Base-by-base conservation (phyloP, 2,113 vertebrate genomes). In the Neotragus pygmaeus region DNA sequence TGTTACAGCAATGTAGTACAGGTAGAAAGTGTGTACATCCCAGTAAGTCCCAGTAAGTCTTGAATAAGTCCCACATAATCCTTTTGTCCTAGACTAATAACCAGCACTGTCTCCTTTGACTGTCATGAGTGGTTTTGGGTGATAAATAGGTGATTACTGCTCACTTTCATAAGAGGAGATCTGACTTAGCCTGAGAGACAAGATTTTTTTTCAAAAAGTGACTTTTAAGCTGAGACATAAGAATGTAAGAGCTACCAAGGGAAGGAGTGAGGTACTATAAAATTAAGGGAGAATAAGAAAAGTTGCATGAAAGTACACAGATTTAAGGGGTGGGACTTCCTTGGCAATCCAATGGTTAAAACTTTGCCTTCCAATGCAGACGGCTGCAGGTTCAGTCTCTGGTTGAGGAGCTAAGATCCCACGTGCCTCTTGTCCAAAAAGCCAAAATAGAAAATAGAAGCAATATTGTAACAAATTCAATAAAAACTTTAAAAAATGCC, bases 401-500 rank as follows among this genome's bases (percentile, higher is more conserved):
- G 39, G 5, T 14, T 43, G 70, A 27, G 70, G 23, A 43, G 36
- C 39, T 15, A 39, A 43, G 39, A 15, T 43, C 6, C 70, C 23
- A 43, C 1, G 0, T 75, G 23, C 12, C 39, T 43, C 70, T 43
- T 1, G 1, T 25, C 39, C 39, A 75, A 43, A 43, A 43, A 75
- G 39, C 39, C 70, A 75, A 43, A 75, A 43, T 6, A 27, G 21
- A 75, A 75, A 75, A 75, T 7, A 43, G 70, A 75, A 75, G 70
- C 39, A 43, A 43, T 75, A 75, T 27, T 75, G 70, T 75, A 75
- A 75, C 23, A 75, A 43, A 75, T 43, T 75, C 39, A 75, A 14
- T 75, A 75, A 43, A 75, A 39, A 75, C 23, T 75, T 43, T 27
- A 4, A 43, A 43, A 75, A 75, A 27, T 39, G 21, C 6, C 23